Conservation (phyloP, 1,140 invertebrate genomes). For the Wasmannia auropunctata region DNA sequence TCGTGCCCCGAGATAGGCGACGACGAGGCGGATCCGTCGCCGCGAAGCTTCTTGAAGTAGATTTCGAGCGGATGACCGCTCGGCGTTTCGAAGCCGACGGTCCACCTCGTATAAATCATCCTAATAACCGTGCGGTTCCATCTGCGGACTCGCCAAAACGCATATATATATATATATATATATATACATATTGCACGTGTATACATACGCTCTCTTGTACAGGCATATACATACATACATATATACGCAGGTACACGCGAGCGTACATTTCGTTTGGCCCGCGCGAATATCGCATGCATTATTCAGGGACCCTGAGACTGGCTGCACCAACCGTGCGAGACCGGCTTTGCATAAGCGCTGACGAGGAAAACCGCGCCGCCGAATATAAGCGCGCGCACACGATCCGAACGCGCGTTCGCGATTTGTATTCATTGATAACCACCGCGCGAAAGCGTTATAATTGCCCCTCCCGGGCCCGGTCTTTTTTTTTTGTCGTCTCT, state of each 20-base stretch:
- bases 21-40: slow-evolving; percentile 28
- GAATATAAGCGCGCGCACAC: slow-evolving; percentile 45
- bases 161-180: slow-evolving; percentile 30
- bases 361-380: slow-evolving; percentile 68
- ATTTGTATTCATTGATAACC: slow-evolving; percentile 66
- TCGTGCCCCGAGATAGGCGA: slow-evolving; percentile 8
- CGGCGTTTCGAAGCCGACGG: slow-evolving; percentile 67
- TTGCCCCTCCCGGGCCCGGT: background rate
- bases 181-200: background rate
- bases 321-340: slow-evolving; percentile 56
- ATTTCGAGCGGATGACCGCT: slow-evolving; percentile 43
- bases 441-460: slow-evolving; percentile 58
- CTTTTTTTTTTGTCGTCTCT: background rate
- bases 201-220: slow-evolving; percentile 16
- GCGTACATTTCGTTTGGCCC: slow-evolving; percentile 69
- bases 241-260: background rate
- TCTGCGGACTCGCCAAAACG: slow-evolving; percentile 75
- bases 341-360: slow-evolving; percentile 75
- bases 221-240: background rate
- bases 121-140: slow-evolving; percentile 79
- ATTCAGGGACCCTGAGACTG: slow-evolving; percentile 74
- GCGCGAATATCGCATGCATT: slow-evolving; percentile 78
- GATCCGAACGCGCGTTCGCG: slow-evolving; percentile 27
- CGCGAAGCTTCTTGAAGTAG: slow-evolving; percentile 48
- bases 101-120: slow-evolving; percentile 79